Percentiles rank a stretch among this genome's conserved stretches.
Conservation (phyloP, 2,113 vertebrate species). For the Nibea coibor region DNA sequence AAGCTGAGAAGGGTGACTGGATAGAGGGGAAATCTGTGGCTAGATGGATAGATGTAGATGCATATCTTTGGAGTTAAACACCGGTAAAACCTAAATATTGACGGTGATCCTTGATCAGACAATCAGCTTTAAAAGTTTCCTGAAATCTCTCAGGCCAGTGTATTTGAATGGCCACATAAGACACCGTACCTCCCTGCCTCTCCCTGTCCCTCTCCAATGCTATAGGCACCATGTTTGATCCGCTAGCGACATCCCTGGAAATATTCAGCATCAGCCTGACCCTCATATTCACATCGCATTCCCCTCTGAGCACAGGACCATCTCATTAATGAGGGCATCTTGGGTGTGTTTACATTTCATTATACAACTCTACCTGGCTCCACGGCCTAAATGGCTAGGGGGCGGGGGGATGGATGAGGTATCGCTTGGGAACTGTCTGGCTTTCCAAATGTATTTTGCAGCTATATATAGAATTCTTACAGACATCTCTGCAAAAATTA, state of each 20-base stretch:
- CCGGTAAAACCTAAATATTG: conserved; percentile 4
- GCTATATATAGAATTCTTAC: conserved; percentile 20
- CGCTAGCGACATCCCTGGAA: conserved; percentile 33
- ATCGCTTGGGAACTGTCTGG: neutral
- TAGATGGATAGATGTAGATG: too few relatives aligned
- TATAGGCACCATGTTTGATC: conserved; percentile 33
- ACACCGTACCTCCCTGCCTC: neutral
- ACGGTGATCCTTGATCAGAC: conserved; percentile 13
- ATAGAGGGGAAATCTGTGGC: neutral
- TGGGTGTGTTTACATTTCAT: conserved; percentile 73
- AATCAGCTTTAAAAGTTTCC: conserved; percentile 2
- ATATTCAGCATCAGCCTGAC: conserved; percentile 33
- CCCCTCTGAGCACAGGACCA: conserved; percentile 44
- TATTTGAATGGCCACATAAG: neutral
- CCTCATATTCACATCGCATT: conserved; percentile 45
- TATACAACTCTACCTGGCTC: conserved; percentile 44
- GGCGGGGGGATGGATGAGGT: neutral
- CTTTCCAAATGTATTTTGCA: conserved; percentile 21
- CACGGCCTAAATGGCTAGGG: conserved; percentile 24
- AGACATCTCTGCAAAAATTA: conserved; percentile 8
- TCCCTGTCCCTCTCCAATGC: conserved; percentile 2
- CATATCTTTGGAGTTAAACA: conserved; percentile 11
- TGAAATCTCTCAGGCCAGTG: neutral
- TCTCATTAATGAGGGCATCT: conserved; percentile 67
- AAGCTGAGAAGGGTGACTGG: conserved; percentile 13